Evolutionary conservation across 2,113 vertebrate species (phyloP).

Genomic region (Apteryx owenii): DNA sequence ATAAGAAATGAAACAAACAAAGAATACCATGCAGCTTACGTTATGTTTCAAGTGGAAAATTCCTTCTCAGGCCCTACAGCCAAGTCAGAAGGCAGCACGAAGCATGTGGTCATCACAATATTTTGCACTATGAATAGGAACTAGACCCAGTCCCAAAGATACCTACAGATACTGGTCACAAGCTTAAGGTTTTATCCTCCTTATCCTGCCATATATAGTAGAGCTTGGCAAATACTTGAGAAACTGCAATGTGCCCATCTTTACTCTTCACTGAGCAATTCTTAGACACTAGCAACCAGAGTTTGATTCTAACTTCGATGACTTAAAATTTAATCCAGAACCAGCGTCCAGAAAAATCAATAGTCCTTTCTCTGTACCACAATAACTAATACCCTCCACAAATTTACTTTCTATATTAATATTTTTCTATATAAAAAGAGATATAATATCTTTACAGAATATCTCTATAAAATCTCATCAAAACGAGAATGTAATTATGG

Average conservation of each 20-base stretch:
- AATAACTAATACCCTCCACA: background rate
- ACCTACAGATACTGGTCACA: background rate
- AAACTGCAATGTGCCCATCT: background rate
- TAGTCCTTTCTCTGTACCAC: background rate
- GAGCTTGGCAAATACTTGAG: background rate
- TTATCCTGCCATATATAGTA: background rate
- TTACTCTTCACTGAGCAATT: background rate
- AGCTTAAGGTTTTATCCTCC: background rate
- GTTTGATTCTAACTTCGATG: background rate
- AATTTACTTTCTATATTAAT: background rate
- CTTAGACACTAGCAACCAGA: background rate
- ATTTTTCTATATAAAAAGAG: background rate
- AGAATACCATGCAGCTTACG: background rate
- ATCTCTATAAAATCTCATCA: background rate
- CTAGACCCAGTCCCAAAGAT: background rate
- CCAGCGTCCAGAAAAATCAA: background rate
- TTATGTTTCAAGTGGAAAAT: background rate
- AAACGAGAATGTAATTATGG: background rate
- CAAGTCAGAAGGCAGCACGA: background rate
- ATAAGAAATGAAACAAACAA: background rate
- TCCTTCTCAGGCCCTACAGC: background rate
- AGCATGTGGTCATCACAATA: background rate
- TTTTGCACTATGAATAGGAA: background rate
- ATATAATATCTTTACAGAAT: background rate
- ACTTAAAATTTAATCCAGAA: background rate